Evolutionary conservation across 2,888 invertebrate species (phyloP), one percentile per base, ranked within the genome.

Genomic region (Leucania comma): DNA sequence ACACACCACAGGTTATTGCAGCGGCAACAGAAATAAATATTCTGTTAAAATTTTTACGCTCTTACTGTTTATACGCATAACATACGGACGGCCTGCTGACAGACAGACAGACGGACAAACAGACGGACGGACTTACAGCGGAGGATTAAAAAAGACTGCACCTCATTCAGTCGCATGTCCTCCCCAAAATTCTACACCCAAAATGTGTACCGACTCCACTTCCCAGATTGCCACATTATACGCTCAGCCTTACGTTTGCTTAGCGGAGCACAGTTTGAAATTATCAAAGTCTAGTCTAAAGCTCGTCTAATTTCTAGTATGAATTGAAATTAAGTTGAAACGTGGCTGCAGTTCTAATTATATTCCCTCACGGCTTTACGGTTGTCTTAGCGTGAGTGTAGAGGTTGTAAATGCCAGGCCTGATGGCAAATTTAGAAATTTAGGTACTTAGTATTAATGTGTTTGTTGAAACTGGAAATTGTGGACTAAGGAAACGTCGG

Each of bases 211-310:
- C 70, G 68, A 60, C 75, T 74, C 64, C 72, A 76, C 57, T 71
- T 72, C 74, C 75, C 78, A 86, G 86, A 86, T 84, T 81, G 82
- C 69, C 75, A 84, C 84, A 79, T 85, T 82, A 86, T 75, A 53
- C 64, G 59, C 78, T 72, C 48, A 81, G 74, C 67, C 66, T 64
- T 57, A 53, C 60, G 59, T 71, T 71, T 72, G 72, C 77, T 26
- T 59, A 57, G 65, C 70, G 24, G 53, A 56, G 68, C 56, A 54
- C 78, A 81, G 50, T 67, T 64, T 56, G 62, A 62, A 81, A 81
- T 81, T 77, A 81, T 77, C 81, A 68, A 50, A 68, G 56, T 54
- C 29, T 62, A 61, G 70, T 46, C 24, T 70, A 51, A 61, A 80
- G 59, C 72, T 38, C 26, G 61, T 54, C 64, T 79, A 81, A 77